A percentile compares a stretch with the other conserved stretches of the same genome.
These are phyloP conservation scores for Hylaea fasciaria DNA, from an alignment of 2,888 invertebrate species.

Conservation along the genomic window DNA sequence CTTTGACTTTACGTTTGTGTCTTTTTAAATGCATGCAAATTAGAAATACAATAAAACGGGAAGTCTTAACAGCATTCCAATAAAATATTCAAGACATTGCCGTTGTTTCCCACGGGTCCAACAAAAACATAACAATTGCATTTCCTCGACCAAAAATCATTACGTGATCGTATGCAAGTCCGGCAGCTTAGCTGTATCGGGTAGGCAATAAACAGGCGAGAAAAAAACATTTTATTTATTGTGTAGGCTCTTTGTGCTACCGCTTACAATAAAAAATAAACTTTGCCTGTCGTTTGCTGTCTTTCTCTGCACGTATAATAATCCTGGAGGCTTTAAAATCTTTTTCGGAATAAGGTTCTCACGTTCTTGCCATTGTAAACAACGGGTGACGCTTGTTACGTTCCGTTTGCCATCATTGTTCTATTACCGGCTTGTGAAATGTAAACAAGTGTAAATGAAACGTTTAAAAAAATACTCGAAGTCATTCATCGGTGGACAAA, in stretches of 20 bases:
- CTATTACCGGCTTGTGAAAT: constrained; percentile 73
- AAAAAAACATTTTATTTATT: constrained; percentile 48
- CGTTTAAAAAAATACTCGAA: constrained; percentile 53
- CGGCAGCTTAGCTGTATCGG: constrained; percentile 69
- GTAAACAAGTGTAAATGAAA: constrained; percentile 72
- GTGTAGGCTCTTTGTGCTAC: constrained; percentile 77
- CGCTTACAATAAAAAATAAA: constrained; percentile 70
- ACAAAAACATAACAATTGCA: constrained; percentile 71
- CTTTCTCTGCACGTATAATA: constrained; percentile 76
- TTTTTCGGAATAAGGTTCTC: constrained; percentile 67
- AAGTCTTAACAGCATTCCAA: constrained; percentile 48
- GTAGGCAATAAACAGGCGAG: constrained; percentile 36
- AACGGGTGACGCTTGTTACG: constrained; percentile 69
- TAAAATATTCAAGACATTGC: constrained; percentile 48
- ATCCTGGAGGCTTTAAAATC: constrained; percentile 22
- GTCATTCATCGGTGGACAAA: constrained; percentile 45
- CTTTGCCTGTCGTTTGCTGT: constrained; percentile 58
- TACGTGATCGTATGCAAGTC: constrained; percentile 79
- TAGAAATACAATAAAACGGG: constrained; percentile 48
- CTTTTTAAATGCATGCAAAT: background rate
- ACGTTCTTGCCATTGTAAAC: constrained; percentile 79
- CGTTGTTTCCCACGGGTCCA: constrained; percentile 70
- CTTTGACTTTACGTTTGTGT: no score
- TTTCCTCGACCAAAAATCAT: constrained; percentile 71
- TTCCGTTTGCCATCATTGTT: constrained; percentile 77